Conservation (phyloP, 30 jellyfish, hydroid and myxozoan species). For the Catostylus mosaicus region DNA sequence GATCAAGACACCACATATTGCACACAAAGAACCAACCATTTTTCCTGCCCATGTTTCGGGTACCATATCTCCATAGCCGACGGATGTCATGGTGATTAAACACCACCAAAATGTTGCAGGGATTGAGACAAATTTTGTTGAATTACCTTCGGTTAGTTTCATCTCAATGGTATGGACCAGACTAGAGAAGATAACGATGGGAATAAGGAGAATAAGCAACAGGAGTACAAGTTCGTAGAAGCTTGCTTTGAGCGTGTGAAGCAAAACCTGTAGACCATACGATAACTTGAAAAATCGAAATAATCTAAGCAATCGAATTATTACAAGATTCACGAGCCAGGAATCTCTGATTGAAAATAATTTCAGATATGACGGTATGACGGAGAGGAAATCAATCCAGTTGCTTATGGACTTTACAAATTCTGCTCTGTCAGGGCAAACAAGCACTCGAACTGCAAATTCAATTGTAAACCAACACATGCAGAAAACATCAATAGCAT, state of each 20-base stretch:
- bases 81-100: slow-evolving; percentile 92
- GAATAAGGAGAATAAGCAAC: slow-evolving; percentile 80
- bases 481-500: slow-evolving; percentile 67
- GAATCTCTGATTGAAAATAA: slow-evolving; percentile 32
- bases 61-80: slow-evolving; percentile 95
- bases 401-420: slow-evolving; percentile 76
- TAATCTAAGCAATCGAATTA: slow-evolving; percentile 83
- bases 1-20: slow-evolving; percentile 84
- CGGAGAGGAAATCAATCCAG: slow-evolving; percentile 92
- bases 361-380: slow-evolving; percentile 76
- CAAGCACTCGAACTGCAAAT: slow-evolving; percentile 67
- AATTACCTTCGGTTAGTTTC: neutral
- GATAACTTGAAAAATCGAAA: slow-evolving; percentile 91
- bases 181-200: slow-evolving; percentile 91
- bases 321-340: slow-evolving; percentile 69
- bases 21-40: slow-evolving; percentile 86
- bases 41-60: slow-evolving; percentile 97
- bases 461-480: slow-evolving; percentile 90
- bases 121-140: slow-evolving; percentile 70
- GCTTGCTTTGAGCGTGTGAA: slow-evolving; percentile 92
- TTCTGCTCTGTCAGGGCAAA: slow-evolving; percentile 75
- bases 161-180: slow-evolving; percentile 86
- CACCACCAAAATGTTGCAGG: slow-evolving; percentile 99
- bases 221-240: slow-evolving; percentile 87
- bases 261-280: slow-evolving; percentile 93